phyloP scores from a whole-genome alignment of 2,797 vertebrate genomes.

The Lateolabrax maculatus region DNA sequence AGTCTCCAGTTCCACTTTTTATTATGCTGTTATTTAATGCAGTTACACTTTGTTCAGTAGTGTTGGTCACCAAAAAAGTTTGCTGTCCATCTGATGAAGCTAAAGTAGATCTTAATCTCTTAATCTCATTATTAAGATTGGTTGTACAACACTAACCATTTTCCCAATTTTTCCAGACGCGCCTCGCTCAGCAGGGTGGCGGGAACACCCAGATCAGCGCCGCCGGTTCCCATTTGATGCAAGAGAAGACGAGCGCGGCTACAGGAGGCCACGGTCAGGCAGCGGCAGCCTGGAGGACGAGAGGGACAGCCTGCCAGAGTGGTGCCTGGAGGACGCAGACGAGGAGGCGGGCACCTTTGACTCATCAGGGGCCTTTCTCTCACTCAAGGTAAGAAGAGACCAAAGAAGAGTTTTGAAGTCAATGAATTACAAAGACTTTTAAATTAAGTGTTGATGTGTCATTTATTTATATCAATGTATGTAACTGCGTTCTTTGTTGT shows the following conservation, averaged over 20 bases:
- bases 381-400: slow-evolving; percentile 89
- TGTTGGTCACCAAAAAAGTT: neutral
- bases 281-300: slow-evolving; percentile 97
- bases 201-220: slow-evolving; percentile 94
- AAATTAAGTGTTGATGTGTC: neutral
- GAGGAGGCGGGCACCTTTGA: slow-evolving; percentile 99
- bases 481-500: neutral
- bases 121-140: no score
- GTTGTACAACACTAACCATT: neutral
- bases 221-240: slow-evolving; percentile 96
- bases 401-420: neutral
- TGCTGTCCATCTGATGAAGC: neutral
- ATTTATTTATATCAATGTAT: neutral
- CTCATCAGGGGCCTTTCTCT: slow-evolving; percentile 97
- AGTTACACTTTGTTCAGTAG: neutral
- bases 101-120: neutral
- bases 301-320: slow-evolving; percentile 96
- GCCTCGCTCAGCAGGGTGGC: slow-evolving; percentile 93
- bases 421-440: neutral
- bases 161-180: slow-evolving; percentile 82
- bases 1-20: neutral
- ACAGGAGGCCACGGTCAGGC: slow-evolving; percentile 92
- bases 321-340: slow-evolving; percentile 98
- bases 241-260: slow-evolving; percentile 95
- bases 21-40: neutral